Base-by-base conservation (phyloP, 1,140 invertebrate species). In the Caenorhabditis tropicalis region DNA sequence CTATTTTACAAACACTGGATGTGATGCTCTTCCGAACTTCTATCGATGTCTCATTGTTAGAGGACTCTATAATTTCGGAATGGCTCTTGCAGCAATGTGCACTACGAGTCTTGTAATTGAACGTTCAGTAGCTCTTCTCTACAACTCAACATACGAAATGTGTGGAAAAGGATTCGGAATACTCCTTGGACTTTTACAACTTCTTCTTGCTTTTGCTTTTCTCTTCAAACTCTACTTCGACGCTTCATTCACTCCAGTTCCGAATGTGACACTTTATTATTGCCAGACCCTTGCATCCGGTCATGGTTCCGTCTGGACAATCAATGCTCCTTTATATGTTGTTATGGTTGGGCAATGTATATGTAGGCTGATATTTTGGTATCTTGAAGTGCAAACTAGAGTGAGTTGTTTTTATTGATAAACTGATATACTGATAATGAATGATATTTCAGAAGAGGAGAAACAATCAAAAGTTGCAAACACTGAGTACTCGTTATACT, bases 21-120 rank as follows among this genome's bases (percentile, higher is more conserved):
- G 65, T 27, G 36, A 74, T 10, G 65, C 65, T 10, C 36, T 74
- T 43, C 65, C 65, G 19, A 24, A 74, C n/a, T 74, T 74, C 36
- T 74, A 74, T 27, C 33, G 65, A 74, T 74, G 65, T 43, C 36
- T 74, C 24, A 31, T 74, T 9, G 65, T 74, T 12, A 16, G 65
- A 24, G 65, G 65, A 21, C 65, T 74, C 10, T 74, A 74, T 12
- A 74, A 74, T 15, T 74, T 74, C 16, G 65, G 65, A 43, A 39
- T 74, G 65, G 65, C 65, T 39, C 65, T 74, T 46, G 65, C 65
- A 2, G 65, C 65, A 39, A 74, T 74, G 65, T 74, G 65, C n/a
- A n/a, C 65, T 4, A 74, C 65, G 43, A 74, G 65, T 74, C 65
- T 74, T 15, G 65, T 43, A 12, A 74, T 74, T 21, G 65, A 74